Conservation (phyloP, 2,113 vertebrate genomes). For the Cyprinodon brontotheroides region DNA sequence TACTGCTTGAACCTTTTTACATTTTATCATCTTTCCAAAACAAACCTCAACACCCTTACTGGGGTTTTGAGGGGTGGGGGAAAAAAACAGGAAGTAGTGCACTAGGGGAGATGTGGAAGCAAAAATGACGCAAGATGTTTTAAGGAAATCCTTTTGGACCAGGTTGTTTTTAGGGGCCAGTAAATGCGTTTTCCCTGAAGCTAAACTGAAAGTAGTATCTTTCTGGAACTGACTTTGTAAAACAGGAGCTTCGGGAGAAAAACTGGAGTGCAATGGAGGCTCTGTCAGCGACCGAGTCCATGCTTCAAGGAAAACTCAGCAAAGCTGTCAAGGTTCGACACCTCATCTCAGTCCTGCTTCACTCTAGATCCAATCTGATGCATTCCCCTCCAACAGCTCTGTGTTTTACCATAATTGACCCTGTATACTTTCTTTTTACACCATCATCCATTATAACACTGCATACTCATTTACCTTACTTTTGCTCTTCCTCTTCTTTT, state of each 20-base stretch:
- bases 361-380: constrained; percentile 87
- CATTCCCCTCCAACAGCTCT: constrained; percentile 65
- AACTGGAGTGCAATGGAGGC: constrained; percentile 99
- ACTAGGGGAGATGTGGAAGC: too few relatives aligned
- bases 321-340: constrained; percentile 98
- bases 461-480: constrained; percentile 78
- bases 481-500: constrained; percentile 12
- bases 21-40: neutral
- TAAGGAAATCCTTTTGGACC: constrained; percentile 20
- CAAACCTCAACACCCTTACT: neutral
- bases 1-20: neutral
- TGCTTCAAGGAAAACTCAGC: constrained; percentile 99
- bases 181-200: constrained; percentile 72
- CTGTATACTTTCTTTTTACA: constrained; percentile 55
- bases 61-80: too few relatives aligned
- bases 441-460: constrained; percentile 67
- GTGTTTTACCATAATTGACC: constrained; percentile 65
- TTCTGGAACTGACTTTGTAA: constrained; percentile 93
- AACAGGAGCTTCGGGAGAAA: constrained; percentile 99
- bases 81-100: too few relatives aligned
- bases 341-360: constrained; percentile 81
- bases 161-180: constrained; percentile 52
- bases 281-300: constrained; percentile 99
- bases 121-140: too few relatives aligned
- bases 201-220: constrained; percentile 96